These are phyloP conservation scores for Agrypnia vestita DNA, from an alignment of 1,140 invertebrate genomes.

Conservation along the genomic window DNA sequence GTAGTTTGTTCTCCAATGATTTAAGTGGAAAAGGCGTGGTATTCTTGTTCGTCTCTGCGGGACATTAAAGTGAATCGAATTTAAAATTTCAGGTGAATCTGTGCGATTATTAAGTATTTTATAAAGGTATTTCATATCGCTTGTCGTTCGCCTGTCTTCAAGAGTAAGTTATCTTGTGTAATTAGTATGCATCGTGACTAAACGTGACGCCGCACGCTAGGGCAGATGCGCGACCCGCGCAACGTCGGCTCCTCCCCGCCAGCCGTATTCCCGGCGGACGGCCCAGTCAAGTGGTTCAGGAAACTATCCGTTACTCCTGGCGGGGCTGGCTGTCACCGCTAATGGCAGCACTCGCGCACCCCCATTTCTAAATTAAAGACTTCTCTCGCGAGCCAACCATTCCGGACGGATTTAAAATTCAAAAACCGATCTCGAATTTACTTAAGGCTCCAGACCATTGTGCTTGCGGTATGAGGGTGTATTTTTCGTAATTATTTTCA, in stretches of 20 bases:
- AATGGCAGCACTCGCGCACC: not conserved
- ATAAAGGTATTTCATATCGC: too few relatives aligned
- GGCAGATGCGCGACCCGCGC: not conserved
- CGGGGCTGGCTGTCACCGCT: conserved; percentile 23
- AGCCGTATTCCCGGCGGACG: conserved; percentile 16
- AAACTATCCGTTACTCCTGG: conserved; percentile 19
- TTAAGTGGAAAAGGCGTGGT: too few relatives aligned
- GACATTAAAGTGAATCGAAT: too few relatives aligned
- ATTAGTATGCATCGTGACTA: not conserved
- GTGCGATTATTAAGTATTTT: too few relatives aligned
- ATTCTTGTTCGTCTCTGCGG: too few relatives aligned
- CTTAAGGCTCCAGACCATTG: not conserved
- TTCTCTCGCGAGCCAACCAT: not conserved
- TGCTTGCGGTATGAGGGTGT: too few relatives aligned
- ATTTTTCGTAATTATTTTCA: too few relatives aligned
- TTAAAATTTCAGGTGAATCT: too few relatives aligned
- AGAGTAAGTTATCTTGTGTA: too few relatives aligned
- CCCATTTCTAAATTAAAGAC: not conserved
- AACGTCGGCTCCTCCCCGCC: not conserved
- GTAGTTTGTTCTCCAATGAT: too few relatives aligned
- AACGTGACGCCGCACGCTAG: not conserved
- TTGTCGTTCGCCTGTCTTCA: too few relatives aligned
- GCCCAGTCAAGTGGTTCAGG: conserved; percentile 20
- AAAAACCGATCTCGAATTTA: too few relatives aligned
- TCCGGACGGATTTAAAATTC: not conserved